Conservation (phyloP, 1,140 invertebrate species). For the Ruditapes philippinarum region DNA sequence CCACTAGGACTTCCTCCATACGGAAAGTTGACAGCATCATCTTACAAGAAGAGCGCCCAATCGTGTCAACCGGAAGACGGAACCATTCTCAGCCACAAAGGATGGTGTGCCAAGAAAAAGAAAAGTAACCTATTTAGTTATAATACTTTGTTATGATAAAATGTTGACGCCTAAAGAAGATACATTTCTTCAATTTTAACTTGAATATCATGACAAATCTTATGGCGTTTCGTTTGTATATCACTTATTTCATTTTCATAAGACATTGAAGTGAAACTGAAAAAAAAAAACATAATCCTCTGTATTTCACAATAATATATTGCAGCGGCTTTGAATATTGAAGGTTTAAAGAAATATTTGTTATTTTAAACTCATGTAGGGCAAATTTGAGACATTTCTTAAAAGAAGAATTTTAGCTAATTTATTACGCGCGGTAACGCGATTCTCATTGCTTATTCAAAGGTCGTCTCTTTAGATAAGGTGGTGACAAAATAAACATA, state of each 20-base stretch:
- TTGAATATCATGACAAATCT: too few relatives aligned
- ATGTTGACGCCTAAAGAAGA: too few relatives aligned
- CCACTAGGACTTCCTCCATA: slow-evolving; percentile 88
- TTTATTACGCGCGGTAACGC: not conserved
- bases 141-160: too few relatives aligned
- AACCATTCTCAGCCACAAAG: slow-evolving; percentile 88
- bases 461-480: slow-evolving; percentile 40
- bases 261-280: too few relatives aligned
- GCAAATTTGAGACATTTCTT: not conserved
- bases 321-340: not conserved
- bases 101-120: slow-evolving; percentile 88
- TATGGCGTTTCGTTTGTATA: too few relatives aligned
- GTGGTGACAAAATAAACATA: slow-evolving; percentile 45
- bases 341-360: not conserved
- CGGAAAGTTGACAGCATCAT: slow-evolving; percentile 88
- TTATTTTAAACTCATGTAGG: not conserved
- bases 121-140: slow-evolving; percentile 86
- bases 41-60: slow-evolving; percentile 85
- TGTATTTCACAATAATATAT: too few relatives aligned
- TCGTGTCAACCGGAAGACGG: slow-evolving; percentile 89
- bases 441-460: slow-evolving; percentile 26
- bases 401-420: slow-evolving; percentile 22
- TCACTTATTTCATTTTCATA: too few relatives aligned
- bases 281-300: too few relatives aligned
- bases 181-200: too few relatives aligned